A percentile compares a stretch with the other conserved stretches of the same genome.
Evolutionary conservation across 2,797 vertebrate species (phyloP).

Genomic region (Melanotaenia pygmaea): DNA sequence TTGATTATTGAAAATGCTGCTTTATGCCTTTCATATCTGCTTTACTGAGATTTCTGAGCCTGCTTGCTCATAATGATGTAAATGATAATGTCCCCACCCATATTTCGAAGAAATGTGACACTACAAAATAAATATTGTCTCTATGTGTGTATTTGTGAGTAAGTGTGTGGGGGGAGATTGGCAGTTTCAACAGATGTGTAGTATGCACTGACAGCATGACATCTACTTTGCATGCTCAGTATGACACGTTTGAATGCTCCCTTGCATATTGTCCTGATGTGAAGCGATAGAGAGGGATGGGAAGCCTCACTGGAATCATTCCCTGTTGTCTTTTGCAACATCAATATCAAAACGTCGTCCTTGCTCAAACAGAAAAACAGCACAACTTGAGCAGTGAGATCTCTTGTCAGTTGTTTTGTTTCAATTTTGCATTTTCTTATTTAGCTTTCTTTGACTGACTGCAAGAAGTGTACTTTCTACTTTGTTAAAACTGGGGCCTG

Average conservation of each 20-base stretch:
- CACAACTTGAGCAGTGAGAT: conserved; percentile 10
- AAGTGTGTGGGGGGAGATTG: conserved; percentile 57
- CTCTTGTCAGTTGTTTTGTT: conserved; percentile 32
- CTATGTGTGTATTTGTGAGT: conserved; percentile 45
- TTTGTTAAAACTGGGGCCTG: conserved; percentile 35
- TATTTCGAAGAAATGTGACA: conserved; percentile 66
- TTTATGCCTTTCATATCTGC: conserved; percentile 29
- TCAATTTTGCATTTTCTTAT: conserved; percentile 41
- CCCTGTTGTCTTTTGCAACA: conserved; percentile 53
- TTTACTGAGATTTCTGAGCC: conserved; percentile 30
- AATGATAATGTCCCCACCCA: conserved; percentile 61
- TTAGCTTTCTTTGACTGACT: conserved; percentile 42
- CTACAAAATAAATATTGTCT: conserved; percentile 45
- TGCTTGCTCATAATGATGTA: conserved; percentile 47
- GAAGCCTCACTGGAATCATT: conserved; percentile 56
- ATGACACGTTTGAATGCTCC: conserved; percentile 72
- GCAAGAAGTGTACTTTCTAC: conserved; percentile 13
- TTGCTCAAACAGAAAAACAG: conserved; percentile 27
- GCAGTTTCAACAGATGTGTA: conserved; percentile 74
- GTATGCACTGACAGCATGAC: conserved; percentile 71
- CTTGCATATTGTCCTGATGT: conserved; percentile 73
- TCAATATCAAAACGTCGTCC: conserved; percentile 54
- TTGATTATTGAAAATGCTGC: conserved; percentile 43
- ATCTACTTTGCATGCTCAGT: conserved; percentile 79
- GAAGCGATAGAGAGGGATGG: conserved; percentile 66